Evolutionary conservation across 2,113 vertebrate species (phyloP), one percentile per base, ranked within the genome.

Genomic region (Aegotheles bennettii): DNA sequence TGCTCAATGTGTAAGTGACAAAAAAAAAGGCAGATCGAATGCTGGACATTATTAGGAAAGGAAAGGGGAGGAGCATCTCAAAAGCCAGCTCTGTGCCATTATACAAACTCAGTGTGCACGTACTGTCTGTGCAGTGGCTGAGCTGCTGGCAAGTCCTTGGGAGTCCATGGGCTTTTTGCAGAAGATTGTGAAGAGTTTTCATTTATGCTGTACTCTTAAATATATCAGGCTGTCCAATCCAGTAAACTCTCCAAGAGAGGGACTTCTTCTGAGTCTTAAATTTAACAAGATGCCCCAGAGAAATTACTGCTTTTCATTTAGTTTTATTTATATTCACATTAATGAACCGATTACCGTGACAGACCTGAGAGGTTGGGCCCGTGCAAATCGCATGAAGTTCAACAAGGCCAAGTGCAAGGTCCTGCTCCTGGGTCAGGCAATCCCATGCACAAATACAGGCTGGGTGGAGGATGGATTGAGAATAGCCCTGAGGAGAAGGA

Each of bases 221-320:
- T 73, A 3, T 26, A 42, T 79, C 51, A 84, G 54, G 24, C 54
- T 11, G 14, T 74, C n/a, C 10, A 0, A 50, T 84, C 68, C 48
- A 51, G 53, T 85, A 88, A 83, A 54, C 35, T 67, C 33, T 71
- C 20, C 45, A 87, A 54, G 28, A 65, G 36, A 69, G 28, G 31
- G 31, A 84, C 38, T 86, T 69, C 36, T 92, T 95, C 91, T 75
- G 88, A 96, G 40, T 60, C n/a, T 76, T 88, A 28, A 7, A 65
- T 92, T 85, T 94, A 83, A 83, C 45, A 70, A 80, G 80, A 81
- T 74, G 36, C 71, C 25, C 51, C 25, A 65, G 54, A 86, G 63
- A 86, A n/a, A 79, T 65, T 92, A 65, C 6, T 79, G 40, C 33
- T 48, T 81, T 94, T 90, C 50, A 80, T 92, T 94, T 77, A 61